Evolutionary conservation across 2,113 vertebrate species (phyloP).

Genomic region (Xyliphius kryptos): DNA sequence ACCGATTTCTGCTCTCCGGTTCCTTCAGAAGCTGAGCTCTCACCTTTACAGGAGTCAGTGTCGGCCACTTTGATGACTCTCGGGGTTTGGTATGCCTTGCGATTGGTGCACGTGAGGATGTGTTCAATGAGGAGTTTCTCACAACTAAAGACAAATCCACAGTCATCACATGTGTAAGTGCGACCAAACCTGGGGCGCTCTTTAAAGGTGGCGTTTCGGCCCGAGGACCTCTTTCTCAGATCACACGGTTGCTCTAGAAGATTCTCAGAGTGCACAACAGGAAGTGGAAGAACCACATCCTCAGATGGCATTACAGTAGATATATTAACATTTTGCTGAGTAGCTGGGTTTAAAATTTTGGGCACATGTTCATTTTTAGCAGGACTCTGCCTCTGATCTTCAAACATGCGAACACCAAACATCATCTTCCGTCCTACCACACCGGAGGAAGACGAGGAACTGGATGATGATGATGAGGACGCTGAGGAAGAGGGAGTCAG

Average conservation of each 20-base stretch:
- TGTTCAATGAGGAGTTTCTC: slow-evolving; percentile 93
- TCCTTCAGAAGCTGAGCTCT: slow-evolving; percentile 74
- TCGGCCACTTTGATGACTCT: slow-evolving; percentile 61
- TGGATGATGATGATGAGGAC: too few species aligned
- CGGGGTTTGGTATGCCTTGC: slow-evolving; percentile 78
- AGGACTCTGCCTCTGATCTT: slow-evolving; percentile 67
- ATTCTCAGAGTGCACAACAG: slow-evolving; percentile 36
- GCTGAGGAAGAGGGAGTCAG: slow-evolving; percentile 57
- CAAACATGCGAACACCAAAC: slow-evolving; percentile 96
- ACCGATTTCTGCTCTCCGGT: slow-evolving; percentile 64
- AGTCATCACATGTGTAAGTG: slow-evolving; percentile 94
- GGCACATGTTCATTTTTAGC: slow-evolving; percentile 66
- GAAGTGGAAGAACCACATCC: slow-evolving; percentile 41
- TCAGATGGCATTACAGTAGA: slow-evolving; percentile 61
- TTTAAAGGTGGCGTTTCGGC: slow-evolving; percentile 74
- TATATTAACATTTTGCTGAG: slow-evolving; percentile 36
- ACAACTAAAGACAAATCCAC: slow-evolving; percentile 96
- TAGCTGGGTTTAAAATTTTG: slow-evolving; percentile 59
- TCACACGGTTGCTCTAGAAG: slow-evolving; percentile 73
- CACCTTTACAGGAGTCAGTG: slow-evolving; percentile 73
- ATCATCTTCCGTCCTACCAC: slow-evolving; percentile 83
- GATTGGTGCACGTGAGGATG: slow-evolving; percentile 88
- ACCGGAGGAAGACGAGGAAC: slow-evolving; percentile 58
- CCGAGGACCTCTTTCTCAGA: slow-evolving; percentile 74
- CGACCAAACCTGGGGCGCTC: slow-evolving; percentile 90